phyloP scores from a whole-genome alignment of 2,797 vertebrate genomes.

The Malurus splendens region DNA sequence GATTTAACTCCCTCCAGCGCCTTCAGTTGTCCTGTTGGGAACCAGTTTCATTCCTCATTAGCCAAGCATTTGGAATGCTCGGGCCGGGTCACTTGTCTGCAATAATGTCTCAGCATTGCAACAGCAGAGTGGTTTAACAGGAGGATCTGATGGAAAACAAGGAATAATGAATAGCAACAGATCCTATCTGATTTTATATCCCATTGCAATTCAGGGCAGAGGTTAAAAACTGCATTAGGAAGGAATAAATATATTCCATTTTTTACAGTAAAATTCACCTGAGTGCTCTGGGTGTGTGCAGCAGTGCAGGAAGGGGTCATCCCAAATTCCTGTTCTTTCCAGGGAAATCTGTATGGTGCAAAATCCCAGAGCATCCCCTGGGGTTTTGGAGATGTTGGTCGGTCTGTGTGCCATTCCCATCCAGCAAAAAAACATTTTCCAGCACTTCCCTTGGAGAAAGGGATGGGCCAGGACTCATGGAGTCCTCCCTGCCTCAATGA shows the following conservation, averaged over 20 bases:
- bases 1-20: not conserved
- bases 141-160: not conserved
- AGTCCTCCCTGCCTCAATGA: rapidly evolving
- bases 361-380: not conserved
- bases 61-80: not conserved
- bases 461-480: rapidly evolving
- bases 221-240: not conserved
- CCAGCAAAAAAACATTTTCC: not conserved
- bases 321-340: not conserved
- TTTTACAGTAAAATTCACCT: not conserved
- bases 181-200: not conserved
- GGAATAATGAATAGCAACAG: not conserved
- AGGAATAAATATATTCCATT: not conserved
- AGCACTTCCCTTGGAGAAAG: rapidly evolving
- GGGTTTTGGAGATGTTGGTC: not conserved
- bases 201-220: not conserved
- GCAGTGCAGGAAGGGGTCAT: not conserved
- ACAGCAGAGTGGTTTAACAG: not conserved
- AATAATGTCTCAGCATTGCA: not conserved
- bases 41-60: not conserved
- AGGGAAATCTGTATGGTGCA: not conserved
- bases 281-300: not conserved
- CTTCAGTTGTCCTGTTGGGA: not conserved
- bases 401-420: rapidly evolving
- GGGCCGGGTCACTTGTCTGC: not conserved